phyloP scores from a whole-genome alignment of 2,113 vertebrate species.

The Prunella himalayana region DNA sequence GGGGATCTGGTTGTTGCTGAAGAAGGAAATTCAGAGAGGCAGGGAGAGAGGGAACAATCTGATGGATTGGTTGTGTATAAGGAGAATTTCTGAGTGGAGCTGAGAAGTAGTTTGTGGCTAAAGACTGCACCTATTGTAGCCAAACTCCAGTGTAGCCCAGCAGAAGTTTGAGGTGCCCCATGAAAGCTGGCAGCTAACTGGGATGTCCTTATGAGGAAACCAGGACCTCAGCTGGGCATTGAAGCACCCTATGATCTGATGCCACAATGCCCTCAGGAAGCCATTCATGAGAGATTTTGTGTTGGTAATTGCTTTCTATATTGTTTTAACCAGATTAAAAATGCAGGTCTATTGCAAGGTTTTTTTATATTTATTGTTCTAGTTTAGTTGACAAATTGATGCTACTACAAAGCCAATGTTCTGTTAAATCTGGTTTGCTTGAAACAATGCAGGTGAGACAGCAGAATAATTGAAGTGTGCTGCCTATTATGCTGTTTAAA shows the following conservation, averaged over 20 bases:
- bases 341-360: slow-evolving; percentile 73
- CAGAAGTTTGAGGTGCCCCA: not conserved
- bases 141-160: not conserved
- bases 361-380: slow-evolving; percentile 85
- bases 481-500: slow-evolving; percentile 59
- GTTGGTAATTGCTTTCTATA: slow-evolving; percentile 76
- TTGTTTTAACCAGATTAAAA: slow-evolving; percentile 76
- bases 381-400: slow-evolving; percentile 74
- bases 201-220: not conserved
- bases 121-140: not conserved
- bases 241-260: not conserved
- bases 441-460: slow-evolving; percentile 68
- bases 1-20: not conserved
- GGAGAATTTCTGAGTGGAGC: not conserved
- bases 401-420: slow-evolving; percentile 78
- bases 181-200: not conserved
- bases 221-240: not conserved
- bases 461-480: slow-evolving; percentile 66
- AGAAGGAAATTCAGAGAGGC: not conserved
- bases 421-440: slow-evolving; percentile 72
- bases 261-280: not conserved
- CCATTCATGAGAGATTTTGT: not conserved
- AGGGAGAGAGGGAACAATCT: fast-evolving
- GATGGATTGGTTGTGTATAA: fast-evolving
- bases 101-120: not conserved